Evolutionary conservation across 2,113 vertebrate genomes (phyloP), one percentile per base, ranked within the genome.

Genomic region (Oryzias curvinotus): DNA sequence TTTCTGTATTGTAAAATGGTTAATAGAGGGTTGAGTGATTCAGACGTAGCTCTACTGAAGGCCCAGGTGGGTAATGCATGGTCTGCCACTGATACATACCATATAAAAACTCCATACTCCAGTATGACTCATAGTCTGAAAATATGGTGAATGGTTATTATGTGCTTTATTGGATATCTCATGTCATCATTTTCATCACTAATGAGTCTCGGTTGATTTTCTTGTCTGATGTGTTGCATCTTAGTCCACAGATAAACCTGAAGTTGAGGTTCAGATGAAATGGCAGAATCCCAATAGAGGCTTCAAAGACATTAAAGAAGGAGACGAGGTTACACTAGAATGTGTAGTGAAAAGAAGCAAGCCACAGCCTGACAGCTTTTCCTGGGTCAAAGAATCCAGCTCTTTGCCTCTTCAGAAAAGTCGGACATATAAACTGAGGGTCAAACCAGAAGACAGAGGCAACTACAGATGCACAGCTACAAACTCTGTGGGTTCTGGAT

Each of bases 181-280:
- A 23, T 23, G 21, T 23, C 21, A 23, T 3, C 21, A 23, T 23
- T 23, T 23, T 3, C 21, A 23, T 23, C 21, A 23, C 21, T 23
- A 23, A 23, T 23, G 21, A 23, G 21, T 23, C 21, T 36, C 3
- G 2, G 36, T 36, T 12, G 8, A 36, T 36, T 12, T 3, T 10
- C 36, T 12, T 36, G 36, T 36, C 36, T 36, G 36, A 13, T 36
- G 2, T 36, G 8, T 36, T 36, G 10, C 36, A 16, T 61, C 2
- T 62, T 36, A 57, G 3, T 10, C 36, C 36, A 36, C 73, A 91
- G 91, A 88, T 79, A 4, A 0, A 1, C 88, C 91, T n/a, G 3
- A 0, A 14, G 83, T 84, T 58, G 3, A 67, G 4, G 14, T 89
- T 12, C 7, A 0, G 0, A 19, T 62, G n/a, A 6, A 8, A 17